Base-by-base conservation (phyloP, 92 coral and sea anemone species). In the Zoanthus sansibaricus region DNA sequence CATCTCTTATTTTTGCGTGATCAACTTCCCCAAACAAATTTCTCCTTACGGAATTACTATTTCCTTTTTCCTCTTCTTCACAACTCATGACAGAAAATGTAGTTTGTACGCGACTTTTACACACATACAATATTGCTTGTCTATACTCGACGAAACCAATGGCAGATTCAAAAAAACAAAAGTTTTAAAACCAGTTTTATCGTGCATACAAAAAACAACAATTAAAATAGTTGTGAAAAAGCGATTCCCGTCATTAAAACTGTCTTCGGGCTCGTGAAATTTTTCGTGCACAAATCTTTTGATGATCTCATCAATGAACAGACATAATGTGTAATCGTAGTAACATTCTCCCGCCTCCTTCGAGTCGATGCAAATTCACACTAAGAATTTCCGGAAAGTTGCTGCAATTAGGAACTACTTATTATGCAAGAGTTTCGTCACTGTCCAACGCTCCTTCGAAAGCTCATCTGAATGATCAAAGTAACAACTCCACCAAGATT, bases 1-100 rank as follows among this genome's bases (percentile, higher is more conserved):
- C 94, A 32, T 94, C 94, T 47, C 77, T 93, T 46, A 79, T 82
- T 78, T 93, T 89, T 20, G 66, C 88, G 83, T 96, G 98, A 88
- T 96, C 98, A 10, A 89, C 93, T 3, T 90, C 91, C 37, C 98
- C 98, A 72, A 94, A 94, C 6, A 94, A 82, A 80, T 78, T 94
- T 75, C 98, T 88, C 72, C 86, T 82, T 6, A 92, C 87, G 79
- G 91, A 89, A 83, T 84, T 87, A 4, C 4, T 37, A 71, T 90
- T 87, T 5, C 82, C 31, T 70, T 87, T 91, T 82, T 77, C 91
- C 37, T 79, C 75, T 44, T 66, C 59, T 80, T 21, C 75, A n/a
- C 75, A 46, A 67, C 85, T 80, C 85, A 80, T 80, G 73, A 52
- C 71, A 7, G 62, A 7, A 54, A 16, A 12, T 18, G 16, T 32